Evolutionary conservation across 2,888 invertebrate genomes (phyloP).

Genomic region (Catocala sponsa): DNA sequence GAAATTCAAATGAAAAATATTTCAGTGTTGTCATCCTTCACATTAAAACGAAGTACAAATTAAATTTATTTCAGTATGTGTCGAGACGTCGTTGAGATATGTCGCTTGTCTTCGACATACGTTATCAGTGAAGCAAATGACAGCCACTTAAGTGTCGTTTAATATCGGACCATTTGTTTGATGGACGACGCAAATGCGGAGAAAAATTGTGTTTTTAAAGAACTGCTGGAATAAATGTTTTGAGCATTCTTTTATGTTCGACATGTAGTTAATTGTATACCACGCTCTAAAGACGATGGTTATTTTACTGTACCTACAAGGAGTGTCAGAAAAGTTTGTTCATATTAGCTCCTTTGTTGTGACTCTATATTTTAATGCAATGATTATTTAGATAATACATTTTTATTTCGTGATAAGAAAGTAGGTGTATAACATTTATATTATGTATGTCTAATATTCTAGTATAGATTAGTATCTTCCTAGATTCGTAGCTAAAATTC

Average conservation of each 20-base stretch:
- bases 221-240: neutral
- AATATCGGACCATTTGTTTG: constrained; percentile 40
- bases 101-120: constrained; percentile 51
- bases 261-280: constrained; percentile 6
- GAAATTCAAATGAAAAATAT: too few relatives aligned
- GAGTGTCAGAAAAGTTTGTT: too few relatives aligned
- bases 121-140: constrained; percentile 58
- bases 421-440: too few relatives aligned
- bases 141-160: constrained; percentile 60
- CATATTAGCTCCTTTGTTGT: too few relatives aligned
- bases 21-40: too few relatives aligned
- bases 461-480: too few relatives aligned
- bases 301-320: too few relatives aligned
- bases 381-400: too few relatives aligned
- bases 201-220: constrained; percentile 18
- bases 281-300: neutral
- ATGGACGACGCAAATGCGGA: constrained; percentile 24
- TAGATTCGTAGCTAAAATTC: too few relatives aligned
- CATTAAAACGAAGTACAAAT: constrained; percentile 11
- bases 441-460: too few relatives aligned
- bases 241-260: constrained; percentile 17
- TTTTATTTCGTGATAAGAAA: too few relatives aligned
- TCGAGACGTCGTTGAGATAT: constrained; percentile 58
- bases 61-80: constrained; percentile 51
- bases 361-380: too few relatives aligned